Conservation (phyloP, 2,888 invertebrate genomes). For the Euproctis similis region DNA sequence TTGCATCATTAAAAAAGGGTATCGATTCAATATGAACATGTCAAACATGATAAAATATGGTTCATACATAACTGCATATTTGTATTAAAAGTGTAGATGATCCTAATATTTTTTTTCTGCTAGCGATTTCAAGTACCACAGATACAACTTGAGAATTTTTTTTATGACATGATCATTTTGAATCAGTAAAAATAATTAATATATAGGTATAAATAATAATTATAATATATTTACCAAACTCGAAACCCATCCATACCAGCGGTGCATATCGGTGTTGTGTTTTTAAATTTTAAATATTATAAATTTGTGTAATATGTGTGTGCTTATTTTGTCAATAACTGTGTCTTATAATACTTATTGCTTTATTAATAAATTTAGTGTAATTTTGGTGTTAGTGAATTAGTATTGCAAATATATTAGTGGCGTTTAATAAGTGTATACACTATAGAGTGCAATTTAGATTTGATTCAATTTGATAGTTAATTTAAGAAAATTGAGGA, state of each 20-base stretch:
- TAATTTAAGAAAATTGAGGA: too few species aligned
- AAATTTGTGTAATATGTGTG: constrained; percentile 36
- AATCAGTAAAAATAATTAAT: neutral
- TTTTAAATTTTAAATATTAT: constrained; percentile 24
- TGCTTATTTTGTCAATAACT: neutral
- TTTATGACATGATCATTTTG: neutral
- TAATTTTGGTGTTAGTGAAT: too few species aligned
- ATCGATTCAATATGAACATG: neutral
- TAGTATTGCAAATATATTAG: too few species aligned
- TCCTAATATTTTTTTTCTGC: too few species aligned
- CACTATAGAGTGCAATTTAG: too few species aligned
- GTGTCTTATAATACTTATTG: neutral
- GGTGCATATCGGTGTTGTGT: constrained; percentile 69
- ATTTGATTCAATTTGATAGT: too few species aligned
- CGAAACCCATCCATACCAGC: constrained; percentile 71
- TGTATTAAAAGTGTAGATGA: too few species aligned
- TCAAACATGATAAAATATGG: neutral
- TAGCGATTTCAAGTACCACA: too few species aligned
- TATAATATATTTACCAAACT: constrained; percentile 50
- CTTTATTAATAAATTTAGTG: neutral
- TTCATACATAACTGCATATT: too few species aligned
- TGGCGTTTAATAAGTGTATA: too few species aligned
- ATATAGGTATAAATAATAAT: neutral
- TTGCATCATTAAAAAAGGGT: constrained; percentile 25
- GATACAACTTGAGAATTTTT: neutral